A percentile compares a stretch with the other conserved stretches of the same genome.
phyloP scores from a whole-genome alignment of 2,888 invertebrate species.

The Tenthredo notha region DNA sequence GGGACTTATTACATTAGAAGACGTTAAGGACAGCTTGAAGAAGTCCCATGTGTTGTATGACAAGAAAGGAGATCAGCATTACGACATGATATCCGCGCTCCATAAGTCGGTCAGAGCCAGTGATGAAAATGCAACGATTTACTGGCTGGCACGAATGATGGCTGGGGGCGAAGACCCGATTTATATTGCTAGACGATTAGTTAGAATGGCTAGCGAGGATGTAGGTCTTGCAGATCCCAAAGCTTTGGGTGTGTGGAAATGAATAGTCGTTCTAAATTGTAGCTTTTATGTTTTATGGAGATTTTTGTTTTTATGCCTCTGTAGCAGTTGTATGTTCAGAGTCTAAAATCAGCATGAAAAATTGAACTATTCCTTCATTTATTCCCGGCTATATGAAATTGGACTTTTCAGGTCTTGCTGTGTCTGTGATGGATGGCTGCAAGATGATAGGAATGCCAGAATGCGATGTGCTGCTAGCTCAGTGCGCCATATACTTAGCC shows the following conservation, averaged over 20 bases:
- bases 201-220: slow-evolving; percentile 89
- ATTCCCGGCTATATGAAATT: slow-evolving; percentile 23
- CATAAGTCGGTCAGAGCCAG: slow-evolving; percentile 91
- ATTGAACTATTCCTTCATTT: neutral
- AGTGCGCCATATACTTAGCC: slow-evolving; percentile 88
- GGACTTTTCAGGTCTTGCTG: slow-evolving; percentile 82
- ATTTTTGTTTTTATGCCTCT: neutral
- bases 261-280: slow-evolving; percentile 1
- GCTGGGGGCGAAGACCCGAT: slow-evolving; percentile 90
- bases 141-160: slow-evolving; percentile 90
- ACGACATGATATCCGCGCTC: slow-evolving; percentile 90
- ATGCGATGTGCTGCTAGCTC: slow-evolving; percentile 88
- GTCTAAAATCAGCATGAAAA: neutral
- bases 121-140: slow-evolving; percentile 89
- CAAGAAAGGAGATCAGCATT: slow-evolving; percentile 90
- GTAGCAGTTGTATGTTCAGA: neutral
- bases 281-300: neutral
- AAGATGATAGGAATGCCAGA: slow-evolving; percentile 92
- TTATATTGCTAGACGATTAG: slow-evolving; percentile 87
- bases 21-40: slow-evolving; percentile 88
- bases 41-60: slow-evolving; percentile 90
- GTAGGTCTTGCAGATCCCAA: slow-evolving; percentile 82
- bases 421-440: slow-evolving; percentile 89
- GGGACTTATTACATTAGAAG: slow-evolving; percentile 82
- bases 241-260: slow-evolving; percentile 70